Base-by-base conservation (phyloP, 2,888 invertebrate species). In the Enchytraeus crypticus region DNA sequence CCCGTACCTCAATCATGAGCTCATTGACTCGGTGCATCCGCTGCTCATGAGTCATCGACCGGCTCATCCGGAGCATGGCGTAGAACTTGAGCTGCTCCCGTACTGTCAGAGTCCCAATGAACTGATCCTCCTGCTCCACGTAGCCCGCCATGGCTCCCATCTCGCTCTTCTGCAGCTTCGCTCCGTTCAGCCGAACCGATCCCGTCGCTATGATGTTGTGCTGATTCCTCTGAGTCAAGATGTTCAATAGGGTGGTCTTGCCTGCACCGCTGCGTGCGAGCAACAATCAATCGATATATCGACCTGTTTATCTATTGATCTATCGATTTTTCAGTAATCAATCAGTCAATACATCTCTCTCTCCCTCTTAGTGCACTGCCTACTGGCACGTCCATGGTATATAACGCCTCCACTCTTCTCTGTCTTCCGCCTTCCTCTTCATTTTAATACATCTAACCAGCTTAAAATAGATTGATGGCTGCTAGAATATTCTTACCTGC, bases 91-190 rank as follows among this genome's bases (percentile, higher is more conserved):
- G 84, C 79, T 93, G 92, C 74, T 95, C 93, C 64, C 84, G 83
- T 0, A 92, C 92, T 1, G 92, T 92, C 53, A 95, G 81, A 0
- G 89, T 89, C 0, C 90, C 90, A 69, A 95, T 88, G 75, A 95
- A 95, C 57, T 93, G 81, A 78, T 95, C 93, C 71, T 92, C 89
- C 76, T 95, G 95, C 74, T 93, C 92, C 0, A 95, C 92, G 72
- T 93, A 95, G 33, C 61, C 57, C 86, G 87, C 73, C 88, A 82
- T 46, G 85, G 84, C 71, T 5, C 70, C 70, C n/a, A 77, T 74
- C 4, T 70, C 70, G 1, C 66, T 59, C 2, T 74, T 76, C 2
- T n/a, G n/a, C n/a, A 77, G 67, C 23, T 69, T 63, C 30, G 85
- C 84, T 0, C 91, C 92, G 73, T 93, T 93, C 1, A 73, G 68